Base-by-base conservation (phyloP, 2,113 vertebrate genomes). In the Hipposideros armiger region DNA sequence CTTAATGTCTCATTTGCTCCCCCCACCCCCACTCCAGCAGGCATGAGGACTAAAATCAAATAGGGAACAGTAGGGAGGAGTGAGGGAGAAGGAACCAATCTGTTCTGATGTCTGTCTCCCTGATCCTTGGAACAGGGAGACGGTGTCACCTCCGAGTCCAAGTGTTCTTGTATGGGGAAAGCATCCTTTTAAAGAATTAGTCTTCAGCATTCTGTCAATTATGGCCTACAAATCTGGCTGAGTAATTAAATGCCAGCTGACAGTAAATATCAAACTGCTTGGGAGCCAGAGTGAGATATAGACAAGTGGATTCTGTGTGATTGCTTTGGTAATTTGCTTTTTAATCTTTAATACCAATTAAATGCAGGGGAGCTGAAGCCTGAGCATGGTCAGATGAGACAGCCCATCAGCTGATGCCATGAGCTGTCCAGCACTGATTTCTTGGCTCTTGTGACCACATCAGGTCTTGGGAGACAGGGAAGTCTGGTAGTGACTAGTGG, bases 241-340 rank as follows among this genome's bases (percentile, higher is more conserved):
- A 92, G 96, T 95, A 97, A 95, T 97, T 97, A 96, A 96, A 98
- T 97, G 97, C 97, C 98, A 98, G 97, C 97, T 98, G 98, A 98
- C 97, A 96, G 98, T 96, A 97, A 97, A 97, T 98, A 98, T 97
- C 96, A 98, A 98, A 98, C 97, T 97, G 97, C 97, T 98, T 87
- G 95, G 90, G 97, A 96, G 97, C 96, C 8, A 73, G 95, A 96
- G 97, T 17, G 91, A 98, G 97, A 96, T 96, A 97, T 73, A 98
- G 98, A 98, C 98, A 98, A 98, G 97, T 98, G 98, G 97, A 97
- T 98, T 97, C 91, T 95, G 96, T 98, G 96, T 95, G 98, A 98
- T 97, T 98, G 95, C 97, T 97, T 97, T 95, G 92, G 96, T 96
- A 98, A 98, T 98, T 98, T 97, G 97, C 96, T 98, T 93, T 95